Evolutionary conservation across 2,888 invertebrate species (phyloP), one percentile per base, ranked within the genome.

Genomic region (Clivina fossor): DNA sequence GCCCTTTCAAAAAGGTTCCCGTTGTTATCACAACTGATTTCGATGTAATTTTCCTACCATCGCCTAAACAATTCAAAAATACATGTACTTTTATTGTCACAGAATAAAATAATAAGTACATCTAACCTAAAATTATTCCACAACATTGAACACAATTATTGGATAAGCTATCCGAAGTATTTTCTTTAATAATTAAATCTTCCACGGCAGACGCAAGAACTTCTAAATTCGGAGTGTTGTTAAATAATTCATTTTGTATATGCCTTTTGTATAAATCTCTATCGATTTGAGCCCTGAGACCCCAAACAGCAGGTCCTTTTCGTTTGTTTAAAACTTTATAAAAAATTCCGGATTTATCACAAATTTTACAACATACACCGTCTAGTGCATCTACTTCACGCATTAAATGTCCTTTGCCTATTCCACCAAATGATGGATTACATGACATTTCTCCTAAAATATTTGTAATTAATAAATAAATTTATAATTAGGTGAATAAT

Each of bases 391-490:
- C 93, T 5, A 94, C 76, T 77, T 93, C 93, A 63, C 83, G 80
- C 82, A 93, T 86, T 46, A 93, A 74, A 70, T 93, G 90, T 0
- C 92, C 93, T 73, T 94, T 94, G 0, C 93, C 93, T 62, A 94
- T 90, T 4, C 93, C 93, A 19, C 93, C 93, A 75, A 94, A 94
- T 0, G 92, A 89, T 15, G 94, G 93, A 75, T 94, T 94, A 68
- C 94, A 93, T 0, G 92, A 91, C 93, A 94, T 94, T 74, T 90
- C 92, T 20, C 90, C 88, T 88, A 60, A 58, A 73, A 26, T n/a
- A n/a, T n/a, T n/a, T n/a, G n/a, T n/a, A n/a, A n/a, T n/a, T n/a
- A n/a, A n/a, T n/a, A n/a, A n/a, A n/a, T n/a, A n/a, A n/a, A n/a
- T n/a, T n/a, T n/a, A n/a, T n/a, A n/a, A n/a, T n/a, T n/a, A n/a